These are phyloP conservation scores for Mythimna vitellina DNA, from an alignment of 2,888 invertebrate genomes.

Conservation along the genomic window DNA sequence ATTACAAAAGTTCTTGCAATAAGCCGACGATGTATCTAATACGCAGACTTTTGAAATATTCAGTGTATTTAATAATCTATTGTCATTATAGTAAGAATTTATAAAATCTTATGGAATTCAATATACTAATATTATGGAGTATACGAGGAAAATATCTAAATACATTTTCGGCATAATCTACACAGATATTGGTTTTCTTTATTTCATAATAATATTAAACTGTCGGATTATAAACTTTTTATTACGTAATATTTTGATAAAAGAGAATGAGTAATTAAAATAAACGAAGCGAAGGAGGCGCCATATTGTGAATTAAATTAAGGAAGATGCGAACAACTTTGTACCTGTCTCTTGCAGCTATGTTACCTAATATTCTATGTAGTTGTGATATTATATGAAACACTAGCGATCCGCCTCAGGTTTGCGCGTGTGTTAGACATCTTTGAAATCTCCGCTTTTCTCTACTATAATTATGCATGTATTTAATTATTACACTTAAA, in stretches of 20 bases:
- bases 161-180: not conserved
- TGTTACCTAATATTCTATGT: not conserved
- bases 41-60: too few relatives aligned
- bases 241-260: conserved; percentile 33
- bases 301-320: conserved; percentile 24
- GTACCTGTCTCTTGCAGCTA: not conserved
- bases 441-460: too few relatives aligned
- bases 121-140: too few relatives aligned
- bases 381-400: not conserved
- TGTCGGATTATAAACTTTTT: not conserved
- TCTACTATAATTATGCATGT: too few relatives aligned
- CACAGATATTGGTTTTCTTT: not conserved
- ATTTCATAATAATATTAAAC: conserved; percentile 13
- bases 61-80: too few relatives aligned
- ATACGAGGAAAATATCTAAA: not conserved
- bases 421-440: too few relatives aligned
- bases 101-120: too few relatives aligned
- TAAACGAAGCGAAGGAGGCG: conserved; percentile 9
- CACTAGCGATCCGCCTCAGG: not conserved
- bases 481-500: too few relatives aligned
- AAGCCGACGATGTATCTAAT: too few relatives aligned
- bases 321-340: conserved; percentile 1
- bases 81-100: too few relatives aligned
- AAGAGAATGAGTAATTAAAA: conserved; percentile 32
- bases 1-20: too few relatives aligned